Percentiles rank a stretch among this genome's conserved stretches.
phyloP scores from a whole-genome alignment of 2,113 vertebrate genomes.

The Machaerirhynchus nigripectus region DNA sequence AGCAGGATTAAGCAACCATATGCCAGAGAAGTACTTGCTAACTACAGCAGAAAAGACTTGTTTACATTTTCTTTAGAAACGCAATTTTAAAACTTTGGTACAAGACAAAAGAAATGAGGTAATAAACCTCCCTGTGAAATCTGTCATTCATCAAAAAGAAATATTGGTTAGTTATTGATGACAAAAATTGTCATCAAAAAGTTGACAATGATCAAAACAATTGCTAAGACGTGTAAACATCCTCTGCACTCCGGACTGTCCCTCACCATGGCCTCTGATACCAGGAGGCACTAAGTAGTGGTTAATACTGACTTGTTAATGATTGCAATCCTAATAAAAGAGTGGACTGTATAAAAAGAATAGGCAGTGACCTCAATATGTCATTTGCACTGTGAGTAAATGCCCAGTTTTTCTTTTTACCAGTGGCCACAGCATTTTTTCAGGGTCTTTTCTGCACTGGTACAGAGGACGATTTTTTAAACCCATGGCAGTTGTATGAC shows the following conservation, averaged over 20 bases:
- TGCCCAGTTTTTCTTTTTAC: not conserved
- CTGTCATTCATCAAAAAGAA: not conserved
- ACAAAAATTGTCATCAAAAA: not conserved
- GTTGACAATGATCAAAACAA: not conserved
- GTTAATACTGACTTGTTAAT: not conserved
- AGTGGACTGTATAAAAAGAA: not conserved
- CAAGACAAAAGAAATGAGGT: not conserved
- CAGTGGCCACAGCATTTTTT: not conserved
- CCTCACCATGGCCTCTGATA: not conserved
- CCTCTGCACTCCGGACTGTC: not conserved
- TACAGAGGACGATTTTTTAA: not conserved
- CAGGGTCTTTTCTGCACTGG: not conserved
- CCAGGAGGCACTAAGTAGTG: not conserved
- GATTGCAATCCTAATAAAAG: not conserved
- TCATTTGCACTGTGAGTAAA: not conserved
- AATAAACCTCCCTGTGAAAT: not conserved
- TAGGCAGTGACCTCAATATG: not conserved
- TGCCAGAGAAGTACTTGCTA: not conserved
- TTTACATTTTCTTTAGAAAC: not conserved
- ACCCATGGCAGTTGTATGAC: not conserved
- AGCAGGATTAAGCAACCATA: not conserved
- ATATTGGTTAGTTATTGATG: not conserved
- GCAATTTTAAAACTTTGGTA: rapidly evolving
- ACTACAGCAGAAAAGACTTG: not conserved
- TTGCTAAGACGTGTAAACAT: not conserved